Evolutionary conservation across 2,113 vertebrate genomes (phyloP), one percentile per base, ranked within the genome.

Genomic region (Corythoichthys intestinalis): DNA sequence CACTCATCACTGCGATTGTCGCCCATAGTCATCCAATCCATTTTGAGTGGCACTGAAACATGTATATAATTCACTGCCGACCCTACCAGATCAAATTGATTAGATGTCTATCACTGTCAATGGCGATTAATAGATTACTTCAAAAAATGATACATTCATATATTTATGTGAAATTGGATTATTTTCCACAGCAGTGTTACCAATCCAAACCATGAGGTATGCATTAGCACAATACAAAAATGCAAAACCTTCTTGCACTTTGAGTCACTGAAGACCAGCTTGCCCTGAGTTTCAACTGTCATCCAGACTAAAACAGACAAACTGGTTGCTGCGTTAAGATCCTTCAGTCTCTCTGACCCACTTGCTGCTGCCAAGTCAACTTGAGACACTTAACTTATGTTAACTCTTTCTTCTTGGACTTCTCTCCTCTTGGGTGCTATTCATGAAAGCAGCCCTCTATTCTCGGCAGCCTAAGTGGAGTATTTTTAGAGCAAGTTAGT

Each of bases 401-500:
- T 54, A 75, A 49, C 38, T 46, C 67, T 66, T 65, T 39, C 39
- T 71, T 35, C 35, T 66, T 50, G 13, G 44, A 63, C 52, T 78
- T 8, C 3, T 44, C 14, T 53, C 50, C 50, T n/a, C 50, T 53
- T 67, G 14, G 66, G 41, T 54, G 63, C 74, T 87, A 80, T 87
- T 83, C 78, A 6, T 80, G 6, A 80, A 80, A 41, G 54, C 74
- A 6, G 46, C 4, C 0, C 77, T 78, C 80, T 89, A 86, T 89
- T 85, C 68, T 74, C 75, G 81, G 82, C 66, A 69, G 28, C 44
- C 49, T 90, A 86, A 86, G 64, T 34, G 10, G 58, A 71, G 63
- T 90, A 83, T 75, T 73, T 66, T 67, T 76, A 83, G 71, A 72
- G 65, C 61, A 65, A 74, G 48, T 74, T 68, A 66, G 72, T 64